A percentile compares a stretch with the other conserved stretches of the same genome.
These are phyloP conservation scores for Peromyscus californicus DNA, from an alignment of 2,113 vertebrate species.

Conservation along the genomic window DNA sequence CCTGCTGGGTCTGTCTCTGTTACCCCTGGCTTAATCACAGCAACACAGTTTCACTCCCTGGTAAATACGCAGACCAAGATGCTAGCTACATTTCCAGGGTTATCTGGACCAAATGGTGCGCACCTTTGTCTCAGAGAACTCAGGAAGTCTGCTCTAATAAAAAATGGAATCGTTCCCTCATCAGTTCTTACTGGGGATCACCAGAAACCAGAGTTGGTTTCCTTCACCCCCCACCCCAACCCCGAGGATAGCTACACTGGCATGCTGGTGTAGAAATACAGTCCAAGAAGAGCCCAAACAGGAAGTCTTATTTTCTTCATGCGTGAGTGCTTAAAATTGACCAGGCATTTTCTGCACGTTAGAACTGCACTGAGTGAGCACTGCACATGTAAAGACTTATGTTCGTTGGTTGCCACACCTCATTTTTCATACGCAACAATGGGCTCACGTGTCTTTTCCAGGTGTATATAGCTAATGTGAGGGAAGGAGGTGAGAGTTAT, in stretches of 20 bases:
- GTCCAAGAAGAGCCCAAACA: neutral
- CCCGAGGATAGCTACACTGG: neutral
- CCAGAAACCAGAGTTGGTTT: neutral
- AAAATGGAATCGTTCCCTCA: neutral
- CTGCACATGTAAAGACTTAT: neutral
- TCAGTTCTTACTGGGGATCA: neutral
- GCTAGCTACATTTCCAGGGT: neutral
- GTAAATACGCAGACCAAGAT: conserved; percentile 21
- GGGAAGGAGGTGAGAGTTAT: neutral
- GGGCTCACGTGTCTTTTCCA: neutral
- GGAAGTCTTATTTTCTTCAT: neutral
- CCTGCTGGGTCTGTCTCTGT: neutral
- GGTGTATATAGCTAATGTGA: neutral
- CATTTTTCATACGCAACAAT: neutral
- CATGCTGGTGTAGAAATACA: neutral
- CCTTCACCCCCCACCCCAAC: neutral
- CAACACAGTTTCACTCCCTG: neutral
- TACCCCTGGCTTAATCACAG: conserved; percentile 22
- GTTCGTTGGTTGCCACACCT: neutral
- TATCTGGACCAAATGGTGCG: neutral
- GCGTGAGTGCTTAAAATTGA: neutral
- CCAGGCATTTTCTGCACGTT: neutral
- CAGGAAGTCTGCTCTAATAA: neutral
- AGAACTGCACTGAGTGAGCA: neutral
- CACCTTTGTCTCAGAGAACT: neutral